These are phyloP conservation scores for Anthrax anthrax DNA, from an alignment of 2,888 invertebrate species.

Conservation along the genomic window DNA sequence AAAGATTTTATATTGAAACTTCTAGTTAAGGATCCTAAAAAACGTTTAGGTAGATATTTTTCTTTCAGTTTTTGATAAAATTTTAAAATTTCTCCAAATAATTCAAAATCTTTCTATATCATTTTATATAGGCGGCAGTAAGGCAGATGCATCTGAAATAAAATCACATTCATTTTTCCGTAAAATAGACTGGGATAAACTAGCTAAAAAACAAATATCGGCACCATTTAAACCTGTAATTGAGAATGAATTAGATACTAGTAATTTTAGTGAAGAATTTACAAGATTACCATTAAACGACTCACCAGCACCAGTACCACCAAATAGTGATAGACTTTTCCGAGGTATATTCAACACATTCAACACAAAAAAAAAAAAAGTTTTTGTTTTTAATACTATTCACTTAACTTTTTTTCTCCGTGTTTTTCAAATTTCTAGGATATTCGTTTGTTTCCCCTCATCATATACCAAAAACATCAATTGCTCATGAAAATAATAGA, in stretches of 20 bases:
- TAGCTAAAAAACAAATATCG: constrained; percentile 58
- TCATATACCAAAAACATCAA: constrained; percentile 1
- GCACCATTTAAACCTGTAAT: constrained; percentile 89
- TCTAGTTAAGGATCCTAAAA: constrained; percentile 78
- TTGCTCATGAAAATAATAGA: neutral
- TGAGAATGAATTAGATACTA: constrained; percentile 74
- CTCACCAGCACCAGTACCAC: constrained; percentile 79
- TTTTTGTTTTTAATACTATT: neutral
- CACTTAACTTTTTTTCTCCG: neutral
- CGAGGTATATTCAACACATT: constrained; percentile 48
- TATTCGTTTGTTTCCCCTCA: constrained; percentile 94
- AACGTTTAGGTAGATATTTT: constrained; percentile 44
- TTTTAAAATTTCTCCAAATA: neutral
- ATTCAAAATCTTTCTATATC: neutral
- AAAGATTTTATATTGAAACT: constrained; percentile 66
- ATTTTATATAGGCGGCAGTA: constrained; percentile 51
- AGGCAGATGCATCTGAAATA: constrained; percentile 71
- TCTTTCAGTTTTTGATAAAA: neutral
- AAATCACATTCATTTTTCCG: constrained; percentile 80
- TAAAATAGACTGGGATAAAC: constrained; percentile 67
- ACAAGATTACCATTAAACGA: constrained; percentile 83
- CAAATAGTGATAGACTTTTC: constrained; percentile 74
- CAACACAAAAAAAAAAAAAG: neutral
- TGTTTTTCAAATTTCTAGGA: constrained; percentile 40
- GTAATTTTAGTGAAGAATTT: constrained; percentile 95